Evolutionary conservation across 1,140 invertebrate species (phyloP).

Genomic region (Caerostris extrusa): DNA sequence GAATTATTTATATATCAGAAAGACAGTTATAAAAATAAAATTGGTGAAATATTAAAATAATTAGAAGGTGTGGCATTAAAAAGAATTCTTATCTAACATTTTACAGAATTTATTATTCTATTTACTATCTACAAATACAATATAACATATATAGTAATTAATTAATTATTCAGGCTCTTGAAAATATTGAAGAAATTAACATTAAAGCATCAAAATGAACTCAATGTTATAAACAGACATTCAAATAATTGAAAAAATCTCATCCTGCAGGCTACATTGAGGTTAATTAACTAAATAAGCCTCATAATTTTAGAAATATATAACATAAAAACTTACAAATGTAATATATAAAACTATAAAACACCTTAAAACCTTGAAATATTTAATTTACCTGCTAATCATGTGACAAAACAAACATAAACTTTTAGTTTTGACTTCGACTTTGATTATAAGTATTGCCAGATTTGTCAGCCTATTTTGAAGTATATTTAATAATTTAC

Average conservation of each 20-base stretch:
- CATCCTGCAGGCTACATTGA: not conserved
- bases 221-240: not conserved
- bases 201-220: not conserved
- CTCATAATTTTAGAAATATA: not conserved
- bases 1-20: too few relatives aligned
- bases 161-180: too few relatives aligned
- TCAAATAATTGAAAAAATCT: not conserved
- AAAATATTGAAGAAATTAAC: not conserved
- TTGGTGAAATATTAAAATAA: not conserved
- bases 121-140: too few relatives aligned
- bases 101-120: too few relatives aligned
- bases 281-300: not conserved
- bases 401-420: constrained; percentile 4
- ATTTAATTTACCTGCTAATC: not conserved
- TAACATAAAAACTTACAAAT: not conserved
- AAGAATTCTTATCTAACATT: not conserved
- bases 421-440: not conserved
- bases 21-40: not conserved
- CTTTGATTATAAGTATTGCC: not conserved
- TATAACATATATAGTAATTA: too few relatives aligned
- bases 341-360: not conserved
- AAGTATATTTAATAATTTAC: too few relatives aligned
- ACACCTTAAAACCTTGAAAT: constrained; percentile 8
- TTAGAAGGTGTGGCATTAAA: not conserved
- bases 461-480: not conserved